Evolutionary conservation across 2,797 vertebrate genomes (phyloP).

Genomic region (Chelidonichthys spinosus): DNA sequence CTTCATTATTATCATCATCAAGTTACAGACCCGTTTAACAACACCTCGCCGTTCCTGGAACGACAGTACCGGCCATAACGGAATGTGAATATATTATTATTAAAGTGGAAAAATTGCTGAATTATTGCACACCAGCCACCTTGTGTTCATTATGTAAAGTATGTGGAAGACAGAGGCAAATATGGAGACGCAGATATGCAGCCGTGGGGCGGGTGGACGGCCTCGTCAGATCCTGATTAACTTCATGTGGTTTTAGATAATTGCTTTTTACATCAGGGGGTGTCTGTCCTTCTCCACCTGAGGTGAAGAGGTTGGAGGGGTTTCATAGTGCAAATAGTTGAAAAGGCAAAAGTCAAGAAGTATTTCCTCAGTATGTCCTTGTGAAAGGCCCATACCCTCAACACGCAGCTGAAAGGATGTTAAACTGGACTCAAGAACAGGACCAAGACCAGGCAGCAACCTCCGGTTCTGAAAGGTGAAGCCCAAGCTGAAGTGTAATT

Average conservation of each 20-base stretch:
- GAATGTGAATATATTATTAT: not conserved
- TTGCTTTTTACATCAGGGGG: slow-evolving; percentile 56
- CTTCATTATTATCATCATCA: slow-evolving; percentile 8
- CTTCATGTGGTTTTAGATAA: slow-evolving; percentile 67
- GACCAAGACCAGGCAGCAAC: too few species aligned
- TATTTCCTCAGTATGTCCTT: slow-evolving; percentile 7
- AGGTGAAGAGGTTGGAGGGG: slow-evolving; percentile 29
- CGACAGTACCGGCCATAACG: not conserved
- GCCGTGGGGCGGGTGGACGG: slow-evolving; percentile 13
- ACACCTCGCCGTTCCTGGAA: not conserved
- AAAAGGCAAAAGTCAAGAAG: slow-evolving; percentile 11
- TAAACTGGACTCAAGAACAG: too few species aligned
- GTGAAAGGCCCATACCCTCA: not conserved
- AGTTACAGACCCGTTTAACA: slow-evolving; percentile 3
- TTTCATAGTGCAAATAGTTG: slow-evolving; percentile 21
- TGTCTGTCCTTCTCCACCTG: slow-evolving; percentile 48
- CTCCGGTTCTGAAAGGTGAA: too few species aligned
- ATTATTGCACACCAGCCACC: slow-evolving; percentile 7
- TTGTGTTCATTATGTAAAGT: slow-evolving; percentile 23
- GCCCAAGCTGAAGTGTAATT: too few species aligned
- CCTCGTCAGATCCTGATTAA: slow-evolving; percentile 49
- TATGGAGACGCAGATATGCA: not conserved
- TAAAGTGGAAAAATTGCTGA: not conserved
- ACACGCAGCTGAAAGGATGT: too few species aligned
- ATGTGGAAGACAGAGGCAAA: not conserved